A percentile compares a stretch with the other conserved stretches of the same genome.
Conservation (phyloP, 2,888 invertebrate genomes). For the Theristus sp. region DNA sequence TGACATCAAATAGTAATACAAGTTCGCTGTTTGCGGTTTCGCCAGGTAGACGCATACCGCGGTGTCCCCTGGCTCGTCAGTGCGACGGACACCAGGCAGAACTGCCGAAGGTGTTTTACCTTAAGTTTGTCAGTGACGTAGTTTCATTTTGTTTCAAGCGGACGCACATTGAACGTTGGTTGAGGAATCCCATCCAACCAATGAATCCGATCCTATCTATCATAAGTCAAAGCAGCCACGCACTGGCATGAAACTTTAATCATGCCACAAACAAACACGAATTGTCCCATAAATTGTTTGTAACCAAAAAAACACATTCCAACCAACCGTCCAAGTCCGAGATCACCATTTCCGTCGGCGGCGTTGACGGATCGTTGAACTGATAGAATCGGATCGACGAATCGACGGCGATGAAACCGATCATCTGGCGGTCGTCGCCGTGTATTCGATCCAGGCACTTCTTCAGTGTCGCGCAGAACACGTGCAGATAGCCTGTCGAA, state of each 20-base stretch:
- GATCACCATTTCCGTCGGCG: constrained; percentile 43
- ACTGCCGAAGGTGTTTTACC: background rate
- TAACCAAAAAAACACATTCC: background rate
- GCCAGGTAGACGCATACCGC: too few species aligned
- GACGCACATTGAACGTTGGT: background rate
- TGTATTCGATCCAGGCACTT: constrained; percentile 68
- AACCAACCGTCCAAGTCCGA: constrained; percentile 64
- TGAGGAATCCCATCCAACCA: background rate
- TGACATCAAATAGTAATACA: too few species aligned
- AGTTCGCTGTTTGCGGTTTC: too few species aligned
- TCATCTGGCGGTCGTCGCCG: constrained; percentile 75
- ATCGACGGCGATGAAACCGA: constrained; percentile 84
- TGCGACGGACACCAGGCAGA: background rate
- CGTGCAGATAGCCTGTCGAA: constrained; percentile 50
- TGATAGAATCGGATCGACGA: constrained; percentile 76
- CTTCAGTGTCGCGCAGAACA: constrained; percentile 58
- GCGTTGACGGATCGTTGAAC: constrained; percentile 18
- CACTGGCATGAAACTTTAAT: background rate
- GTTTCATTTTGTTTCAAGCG: background rate
- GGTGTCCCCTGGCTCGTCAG: too few species aligned
- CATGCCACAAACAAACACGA: background rate
- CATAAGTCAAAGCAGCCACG: too few species aligned
- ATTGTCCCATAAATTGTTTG: background rate
- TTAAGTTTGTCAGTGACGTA: background rate
- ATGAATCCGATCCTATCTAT: too few species aligned